Base-by-base conservation (phyloP, 2,113 vertebrate genomes). In the Oryzias celebensis region DNA sequence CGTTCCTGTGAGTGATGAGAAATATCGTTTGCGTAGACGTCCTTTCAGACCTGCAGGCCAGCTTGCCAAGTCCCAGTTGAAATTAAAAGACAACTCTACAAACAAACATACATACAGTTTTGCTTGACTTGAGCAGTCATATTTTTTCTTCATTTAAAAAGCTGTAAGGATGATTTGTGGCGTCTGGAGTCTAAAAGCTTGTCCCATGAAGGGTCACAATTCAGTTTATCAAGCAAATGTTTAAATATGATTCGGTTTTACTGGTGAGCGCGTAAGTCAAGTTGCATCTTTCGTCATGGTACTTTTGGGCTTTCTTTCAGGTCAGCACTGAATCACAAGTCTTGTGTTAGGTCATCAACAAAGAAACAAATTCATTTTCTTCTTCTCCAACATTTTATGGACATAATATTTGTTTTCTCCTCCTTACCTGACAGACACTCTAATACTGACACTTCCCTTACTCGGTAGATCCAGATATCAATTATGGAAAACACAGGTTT, bases 401-500 rank as follows among this genome's bases (percentile, higher is more conserved):
- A 47, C 58, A 46, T 46, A 45, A 48, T 12, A 20, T 26, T 17
- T 17, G 54, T 55, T 13, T 43, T 51, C 8, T 14, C 2, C 18
- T 28, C 58, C 13, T 16, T 56, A 36, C 36, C 36, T 12, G 36
- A 12, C 36, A 12, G 10, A 36, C 10, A 10, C 74, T 87, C 28
- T 83, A 57, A 85, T 83, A 87, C 70, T 45, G 80, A 57, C 72
- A 51, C 56, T 66, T 62, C 68, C 46, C 28, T 54, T 1, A 13
- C 63, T 73, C 58, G 69, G 81, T 55, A 83, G 83, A 87, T 86
- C 78, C 70, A 48, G 63, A 75, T 77, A 84, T 88, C 75, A 82
- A 73, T 79, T 56, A 67, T 72, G 71, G 71, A 81, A 90, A 85
- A 80, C 72, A 73, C 83, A 49, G 65, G 71, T 80, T 86, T 86